These are phyloP conservation scores for Tenebrosternarchus preto DNA, from an alignment of 2,113 vertebrate genomes.

Conservation along the genomic window DNA sequence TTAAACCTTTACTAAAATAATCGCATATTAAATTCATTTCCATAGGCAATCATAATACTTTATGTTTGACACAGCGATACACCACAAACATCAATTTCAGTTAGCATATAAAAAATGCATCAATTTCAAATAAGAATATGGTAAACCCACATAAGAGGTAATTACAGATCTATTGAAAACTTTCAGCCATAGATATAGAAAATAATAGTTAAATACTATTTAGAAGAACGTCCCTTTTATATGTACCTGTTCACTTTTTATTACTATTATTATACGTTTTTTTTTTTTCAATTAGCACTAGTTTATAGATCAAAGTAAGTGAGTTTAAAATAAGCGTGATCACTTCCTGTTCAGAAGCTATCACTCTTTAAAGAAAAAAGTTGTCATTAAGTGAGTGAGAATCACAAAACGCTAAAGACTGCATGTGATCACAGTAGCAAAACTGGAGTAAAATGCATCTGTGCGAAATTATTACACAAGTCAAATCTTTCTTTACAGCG, in stretches of 20 bases:
- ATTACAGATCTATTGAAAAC: too few species aligned
- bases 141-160: too few species aligned
- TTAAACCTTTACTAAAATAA: conserved; percentile 15
- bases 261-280: not conserved
- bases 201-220: not conserved
- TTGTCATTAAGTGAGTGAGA: not conserved
- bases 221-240: too few species aligned
- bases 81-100: not conserved
- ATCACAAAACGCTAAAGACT: not conserved
- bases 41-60: too few species aligned
- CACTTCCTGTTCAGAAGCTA: not conserved
- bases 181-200: not conserved
- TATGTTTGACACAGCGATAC: too few species aligned
- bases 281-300: not conserved
- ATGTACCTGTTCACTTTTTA: conserved; percentile 10
- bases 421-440: not conserved
- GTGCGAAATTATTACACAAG: not conserved
- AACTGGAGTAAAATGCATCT: not conserved
- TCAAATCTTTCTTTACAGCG: not conserved
- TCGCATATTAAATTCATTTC: conserved; percentile 27
- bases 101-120: not conserved
- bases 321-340: not conserved
- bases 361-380: not conserved
- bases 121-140: too few species aligned
- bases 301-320: not conserved